A percentile compares a stretch with the other conserved stretches of the same genome.
Evolutionary conservation across 2,797 vertebrate genomes (phyloP).

Genomic region (Alca torda): DNA sequence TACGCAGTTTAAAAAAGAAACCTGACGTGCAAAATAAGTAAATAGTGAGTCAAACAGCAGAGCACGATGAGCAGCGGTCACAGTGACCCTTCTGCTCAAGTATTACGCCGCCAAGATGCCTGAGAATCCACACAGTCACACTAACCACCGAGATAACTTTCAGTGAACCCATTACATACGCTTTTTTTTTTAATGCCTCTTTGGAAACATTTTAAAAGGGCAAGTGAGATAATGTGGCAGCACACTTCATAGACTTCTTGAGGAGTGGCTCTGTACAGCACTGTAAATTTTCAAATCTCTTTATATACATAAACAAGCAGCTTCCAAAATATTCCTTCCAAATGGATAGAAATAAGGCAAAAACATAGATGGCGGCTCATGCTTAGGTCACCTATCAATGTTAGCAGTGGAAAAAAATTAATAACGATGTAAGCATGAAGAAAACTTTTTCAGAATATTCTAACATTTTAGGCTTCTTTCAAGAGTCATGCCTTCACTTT

Average conservation of each 20-base stretch:
- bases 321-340: neutral
- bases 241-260: neutral
- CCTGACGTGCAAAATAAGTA: neutral
- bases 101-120: neutral
- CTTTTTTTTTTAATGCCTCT: neutral
- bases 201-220: neutral
- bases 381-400: neutral
- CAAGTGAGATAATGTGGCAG: neutral
- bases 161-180: neutral
- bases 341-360: neutral
- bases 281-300: neutral
- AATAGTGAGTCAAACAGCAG: neutral
- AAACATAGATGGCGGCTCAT: neutral
- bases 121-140: neutral
- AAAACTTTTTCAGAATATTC: neutral
- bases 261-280: neutral
- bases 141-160: neutral
- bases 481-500: neutral
- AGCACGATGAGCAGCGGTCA: neutral
- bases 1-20: neutral
- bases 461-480: neutral
- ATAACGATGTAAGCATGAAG: neutral
- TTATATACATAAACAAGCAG: neutral
- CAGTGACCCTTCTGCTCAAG: neutral
- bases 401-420: neutral